Base-by-base conservation (phyloP, 2,113 vertebrate species). In the Archocentrus centrarchus region DNA sequence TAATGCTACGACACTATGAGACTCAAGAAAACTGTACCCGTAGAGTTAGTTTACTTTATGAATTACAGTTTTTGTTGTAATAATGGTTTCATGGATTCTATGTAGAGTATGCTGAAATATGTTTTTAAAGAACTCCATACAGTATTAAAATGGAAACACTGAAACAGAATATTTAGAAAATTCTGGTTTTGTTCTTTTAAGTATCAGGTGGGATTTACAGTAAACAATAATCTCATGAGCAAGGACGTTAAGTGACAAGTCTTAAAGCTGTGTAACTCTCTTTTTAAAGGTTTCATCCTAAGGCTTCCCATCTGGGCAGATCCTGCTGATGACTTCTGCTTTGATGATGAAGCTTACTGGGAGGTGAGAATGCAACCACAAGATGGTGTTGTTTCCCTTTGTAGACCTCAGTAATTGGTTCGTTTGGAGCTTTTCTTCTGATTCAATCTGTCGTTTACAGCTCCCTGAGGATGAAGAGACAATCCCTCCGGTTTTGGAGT, bases 331-430 rank as follows among this genome's bases (percentile, higher is more conserved):
- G 97, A 99, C 87, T 97, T 97, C 94, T 99, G 98, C 95, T 99
- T 94, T 66, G 97, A 98, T 32, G 98, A 99, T 86, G 96, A 92
- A 4, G 84, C 97, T 11, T 99, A 99, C 90, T 99, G 98, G 98
- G 97, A 98, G 97, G 98, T 98, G 84, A 96, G 96, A 11, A 24
- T 11, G 20, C 6, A 11, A n/a, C 81, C 93, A 87, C 83, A 62
- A 91, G 86, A 80, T 88, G 88, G 79, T 39, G 59, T 1, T 79
- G 5, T 81, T 84, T 24, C 18, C 58, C 55, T 75, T 39, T 39
- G 9, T 9, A 37, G 14, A 2, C 44, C 66, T 70, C 18, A 30
- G 7, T 27, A 32, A 63, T 10, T 47, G 47, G 47, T 55, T 20
- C 2, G 4, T 58, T 60, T 55, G 3, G 59, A n/a, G 3, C 10